Base-by-base conservation (phyloP, 53 echinoderm and acorn worm genomes). In the Glandiceps talaboti region DNA sequence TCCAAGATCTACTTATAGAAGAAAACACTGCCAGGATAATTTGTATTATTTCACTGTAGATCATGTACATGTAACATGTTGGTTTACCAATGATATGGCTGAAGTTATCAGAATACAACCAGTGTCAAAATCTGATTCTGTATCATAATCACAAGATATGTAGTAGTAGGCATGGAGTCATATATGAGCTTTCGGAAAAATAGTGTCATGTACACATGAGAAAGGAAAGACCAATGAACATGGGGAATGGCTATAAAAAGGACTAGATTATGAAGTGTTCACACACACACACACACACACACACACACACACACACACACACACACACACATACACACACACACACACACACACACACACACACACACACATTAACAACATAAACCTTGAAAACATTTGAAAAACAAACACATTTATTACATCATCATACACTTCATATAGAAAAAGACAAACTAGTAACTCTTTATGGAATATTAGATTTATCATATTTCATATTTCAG, bases 11-110 rank as follows among this genome's bases (percentile, higher is more conserved):
- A 92, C 88, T 30, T 95, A 92, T 76, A 82, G 95, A 74, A 86
- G 92, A 26, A 89, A 88, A 0, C 29, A 33, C 27, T 95, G 95
- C 75, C 79, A 79, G 0, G 95, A 95, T 77, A 90, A 83, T 33
- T 74, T 95, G 29, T 95, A 95, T 77, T 95, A 82, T 80, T 95
- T 95, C 82, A 84, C 92, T 1, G 82, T 95, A 1, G 95, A 95
- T 74, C 86, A 83, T 14, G 79, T 88, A 6, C 95, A 95, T 33
- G 75, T 95, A 0, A 95, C 95, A 0, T 83, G 86, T 31, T 95
- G 92, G 95, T 95, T 95, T 79, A 79, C 85, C 26, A 74, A 77
- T 1, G 80, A 85, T 25, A 86, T 92, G 79, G 95, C 84, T 0
- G 95, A 95, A 76, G 92, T 95, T 25, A 75, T 95, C 26, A 81